phyloP scores from a whole-genome alignment of 1,140 invertebrate genomes.

The Marisa cornuarietis region DNA sequence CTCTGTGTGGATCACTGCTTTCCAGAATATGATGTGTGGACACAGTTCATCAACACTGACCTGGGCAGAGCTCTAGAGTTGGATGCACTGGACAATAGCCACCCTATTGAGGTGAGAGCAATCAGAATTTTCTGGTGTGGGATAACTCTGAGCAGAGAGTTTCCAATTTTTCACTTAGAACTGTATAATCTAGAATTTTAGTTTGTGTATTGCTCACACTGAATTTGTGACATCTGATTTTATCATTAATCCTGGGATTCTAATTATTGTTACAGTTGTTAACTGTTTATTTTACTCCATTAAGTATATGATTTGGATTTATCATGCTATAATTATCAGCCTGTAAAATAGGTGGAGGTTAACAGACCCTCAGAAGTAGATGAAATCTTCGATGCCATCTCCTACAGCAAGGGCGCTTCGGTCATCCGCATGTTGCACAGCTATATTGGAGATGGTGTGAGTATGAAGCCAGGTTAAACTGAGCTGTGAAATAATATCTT shows the following conservation, averaged over 20 bases:
- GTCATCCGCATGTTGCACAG: constrained; percentile 96
- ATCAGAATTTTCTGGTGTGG: no score
- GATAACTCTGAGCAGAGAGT: no score
- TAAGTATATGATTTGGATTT: no score
- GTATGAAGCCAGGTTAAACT: constrained; percentile 6
- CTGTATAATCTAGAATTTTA: no score
- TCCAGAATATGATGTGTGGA: constrained; percentile 70
- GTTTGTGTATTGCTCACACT: no score
- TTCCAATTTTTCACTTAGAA: no score
- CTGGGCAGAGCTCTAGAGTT: constrained; percentile 63
- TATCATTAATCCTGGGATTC: no score
- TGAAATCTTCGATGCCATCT: constrained; percentile 69
- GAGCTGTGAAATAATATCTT: no score
- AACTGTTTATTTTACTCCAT: no score
- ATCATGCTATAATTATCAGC: not conserved
- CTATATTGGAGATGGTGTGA: constrained; percentile 84
- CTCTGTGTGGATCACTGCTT: constrained; percentile 68
- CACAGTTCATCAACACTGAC: constrained; percentile 65
- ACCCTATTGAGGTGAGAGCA: constrained; percentile 64
- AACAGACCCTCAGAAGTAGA: constrained; percentile 65
- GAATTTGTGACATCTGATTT: no score
- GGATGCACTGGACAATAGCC: constrained; percentile 66
- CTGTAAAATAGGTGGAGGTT: constrained; percentile 60
- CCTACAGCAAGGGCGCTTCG: constrained; percentile 72
- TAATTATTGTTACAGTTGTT: no score